phyloP scores from a whole-genome alignment of 2,797 vertebrate genomes.

The Meda fulgida region DNA sequence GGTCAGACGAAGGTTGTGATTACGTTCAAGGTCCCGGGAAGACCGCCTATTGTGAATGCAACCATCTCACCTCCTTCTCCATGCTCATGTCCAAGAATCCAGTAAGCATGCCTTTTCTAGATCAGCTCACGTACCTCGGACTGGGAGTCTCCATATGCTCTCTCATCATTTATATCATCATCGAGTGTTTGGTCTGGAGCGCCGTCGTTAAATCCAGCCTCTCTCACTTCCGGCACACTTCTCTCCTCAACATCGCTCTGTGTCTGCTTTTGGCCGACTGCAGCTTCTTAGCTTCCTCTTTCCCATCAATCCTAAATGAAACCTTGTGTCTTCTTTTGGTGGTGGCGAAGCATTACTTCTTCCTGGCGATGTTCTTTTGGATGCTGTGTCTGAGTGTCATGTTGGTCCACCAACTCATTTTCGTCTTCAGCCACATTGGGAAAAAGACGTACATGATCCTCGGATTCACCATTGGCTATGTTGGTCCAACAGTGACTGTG shows the following conservation, averaged over 20 bases:
- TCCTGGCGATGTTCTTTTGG: slow-evolving; percentile 82
- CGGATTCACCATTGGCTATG: slow-evolving; percentile 78
- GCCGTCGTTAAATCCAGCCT: slow-evolving; percentile 79
- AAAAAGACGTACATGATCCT: slow-evolving; percentile 79
- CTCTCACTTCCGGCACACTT: slow-evolving; percentile 81
- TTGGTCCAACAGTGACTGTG: slow-evolving; percentile 74
- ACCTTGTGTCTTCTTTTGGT: slow-evolving; percentile 70
- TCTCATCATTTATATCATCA: slow-evolving; percentile 74
- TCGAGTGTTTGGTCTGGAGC: slow-evolving; percentile 80
- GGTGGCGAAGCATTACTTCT: slow-evolving; percentile 79
- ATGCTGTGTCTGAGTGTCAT: slow-evolving; percentile 81
- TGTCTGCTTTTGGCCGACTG: slow-evolving; percentile 75
- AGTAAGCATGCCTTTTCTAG: slow-evolving; percentile 40
- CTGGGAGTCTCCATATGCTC: slow-evolving; percentile 77
- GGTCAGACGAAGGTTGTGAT: slow-evolving; percentile 74
- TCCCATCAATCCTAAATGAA: background rate
- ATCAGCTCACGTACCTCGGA: slow-evolving; percentile 73
- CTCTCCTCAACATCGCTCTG: slow-evolving; percentile 79
- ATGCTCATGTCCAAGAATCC: slow-evolving; percentile 73
- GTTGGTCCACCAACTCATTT: slow-evolving; percentile 83
- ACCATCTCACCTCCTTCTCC: slow-evolving; percentile 82
- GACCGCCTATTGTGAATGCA: slow-evolving; percentile 70
- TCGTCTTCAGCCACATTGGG: slow-evolving; percentile 80
- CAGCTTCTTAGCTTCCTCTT: slow-evolving; percentile 72
- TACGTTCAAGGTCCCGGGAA: background rate